These are phyloP conservation scores for Mungos mungo DNA, from an alignment of 2,113 vertebrate genomes.

Conservation along the genomic window DNA sequence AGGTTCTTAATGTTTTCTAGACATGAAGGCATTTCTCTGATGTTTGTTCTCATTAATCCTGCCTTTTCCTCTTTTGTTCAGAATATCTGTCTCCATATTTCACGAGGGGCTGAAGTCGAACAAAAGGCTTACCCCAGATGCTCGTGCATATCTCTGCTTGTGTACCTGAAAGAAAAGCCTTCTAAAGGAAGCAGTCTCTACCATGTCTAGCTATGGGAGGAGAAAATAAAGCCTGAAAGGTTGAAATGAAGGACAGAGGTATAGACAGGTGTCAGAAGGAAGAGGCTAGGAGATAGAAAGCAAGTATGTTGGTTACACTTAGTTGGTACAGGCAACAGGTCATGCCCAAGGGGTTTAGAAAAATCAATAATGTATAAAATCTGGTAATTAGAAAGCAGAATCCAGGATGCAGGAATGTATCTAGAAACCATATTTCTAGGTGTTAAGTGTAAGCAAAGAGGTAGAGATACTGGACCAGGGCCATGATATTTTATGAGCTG, in stretches of 20 bases:
- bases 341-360: background rate
- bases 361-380: background rate
- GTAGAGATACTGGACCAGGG: background rate
- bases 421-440: background rate
- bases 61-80: background rate
- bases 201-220: background rate
- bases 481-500: constrained; percentile 25
- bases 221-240: background rate
- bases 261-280: background rate
- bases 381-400: background rate
- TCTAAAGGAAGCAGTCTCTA: background rate
- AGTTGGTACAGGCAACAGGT: background rate
- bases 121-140: constrained; percentile 58
- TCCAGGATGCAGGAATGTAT: background rate
- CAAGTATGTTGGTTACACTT: background rate
- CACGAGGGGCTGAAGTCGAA: constrained; percentile 26
- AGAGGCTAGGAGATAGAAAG: background rate
- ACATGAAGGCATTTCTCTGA: constrained; percentile 32
- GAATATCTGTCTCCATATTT: constrained; percentile 27
- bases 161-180: constrained; percentile 30
- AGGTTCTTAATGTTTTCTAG: constrained; percentile 52
- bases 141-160: constrained; percentile 29
- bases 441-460: background rate
- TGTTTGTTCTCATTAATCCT: constrained; percentile 40
- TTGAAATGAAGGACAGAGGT: background rate